Percentiles rank a stretch among this genome's conserved stretches.
These are phyloP conservation scores for Nomada hirtipes DNA, from an alignment of 2,888 invertebrate species.

Conservation along the genomic window DNA sequence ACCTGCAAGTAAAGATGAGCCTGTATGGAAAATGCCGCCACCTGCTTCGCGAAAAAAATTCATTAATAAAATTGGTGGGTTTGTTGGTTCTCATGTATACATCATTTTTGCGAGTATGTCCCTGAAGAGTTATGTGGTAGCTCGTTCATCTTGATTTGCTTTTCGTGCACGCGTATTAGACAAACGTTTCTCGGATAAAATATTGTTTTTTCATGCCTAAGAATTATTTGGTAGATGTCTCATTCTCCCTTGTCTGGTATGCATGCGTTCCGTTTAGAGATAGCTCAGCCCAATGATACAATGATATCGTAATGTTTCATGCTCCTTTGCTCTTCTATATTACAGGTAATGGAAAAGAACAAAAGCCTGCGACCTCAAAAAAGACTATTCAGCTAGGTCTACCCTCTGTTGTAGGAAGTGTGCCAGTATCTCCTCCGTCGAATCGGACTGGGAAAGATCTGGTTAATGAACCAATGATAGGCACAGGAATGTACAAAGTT, in stretches of 20 bases:
- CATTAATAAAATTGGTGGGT: constrained; percentile 84
- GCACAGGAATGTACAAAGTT: constrained; percentile 86
- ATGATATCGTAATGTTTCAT: constrained; percentile 8
- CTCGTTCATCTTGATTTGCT: constrained; percentile 57
- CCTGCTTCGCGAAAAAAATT: constrained; percentile 83
- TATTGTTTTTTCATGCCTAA: constrained; percentile 42
- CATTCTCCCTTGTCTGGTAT: constrained; percentile 46
- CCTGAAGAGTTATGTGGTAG: constrained; percentile 55
- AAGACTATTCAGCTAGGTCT: constrained; percentile 82
- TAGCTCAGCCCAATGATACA: constrained; percentile 1
- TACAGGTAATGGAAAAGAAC: constrained; percentile 79
- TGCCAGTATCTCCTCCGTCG: constrained; percentile 77
- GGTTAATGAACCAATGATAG: constrained; percentile 81
- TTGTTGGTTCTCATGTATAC: constrained; percentile 61
- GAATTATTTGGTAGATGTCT: constrained; percentile 55
- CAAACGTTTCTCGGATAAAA: constrained; percentile 35
- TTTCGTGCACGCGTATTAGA: constrained; percentile 70
- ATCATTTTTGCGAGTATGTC: constrained; percentile 50
- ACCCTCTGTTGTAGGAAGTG: constrained; percentile 79
- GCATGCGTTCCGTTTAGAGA: constrained; percentile 49
- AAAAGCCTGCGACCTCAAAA: constrained; percentile 76
- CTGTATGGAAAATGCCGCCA: constrained; percentile 80
- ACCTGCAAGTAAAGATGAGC: constrained; percentile 77
- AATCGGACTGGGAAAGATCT: constrained; percentile 81
- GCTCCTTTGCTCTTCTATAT: constrained; percentile 34